Conservation (phyloP, 2,113 vertebrate species). For the Plecotus auritus region DNA sequence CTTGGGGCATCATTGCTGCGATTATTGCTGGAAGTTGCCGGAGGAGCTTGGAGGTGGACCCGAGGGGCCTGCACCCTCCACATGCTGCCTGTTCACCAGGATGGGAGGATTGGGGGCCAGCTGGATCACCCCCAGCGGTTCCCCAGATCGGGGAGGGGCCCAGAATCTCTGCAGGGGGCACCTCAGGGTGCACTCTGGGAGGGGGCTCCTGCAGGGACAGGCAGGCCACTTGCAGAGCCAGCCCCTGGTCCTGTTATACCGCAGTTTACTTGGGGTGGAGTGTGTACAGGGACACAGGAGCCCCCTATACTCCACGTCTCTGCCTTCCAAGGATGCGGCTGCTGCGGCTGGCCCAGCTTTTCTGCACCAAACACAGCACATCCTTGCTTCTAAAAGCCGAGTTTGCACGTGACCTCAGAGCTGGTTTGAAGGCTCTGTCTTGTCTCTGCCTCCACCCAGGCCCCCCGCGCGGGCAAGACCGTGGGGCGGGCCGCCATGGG, state of each 20-base stretch:
- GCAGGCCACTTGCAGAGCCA: not conserved
- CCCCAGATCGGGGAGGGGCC: too few species aligned
- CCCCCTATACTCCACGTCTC: not conserved
- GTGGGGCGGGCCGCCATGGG: fast-evolving
- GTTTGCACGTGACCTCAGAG: not conserved
- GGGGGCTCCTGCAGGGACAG: not conserved
- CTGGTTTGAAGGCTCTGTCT: not conserved
- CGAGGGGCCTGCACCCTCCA: fast-evolving
- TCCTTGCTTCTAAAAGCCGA: not conserved
- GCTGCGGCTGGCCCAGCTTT: not conserved
- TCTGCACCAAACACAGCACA: not conserved
- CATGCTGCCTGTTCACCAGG: not conserved
- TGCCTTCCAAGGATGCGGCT: fast-evolving
- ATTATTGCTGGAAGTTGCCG: fast-evolving
- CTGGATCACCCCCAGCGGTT: not conserved
- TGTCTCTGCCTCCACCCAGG: not conserved
- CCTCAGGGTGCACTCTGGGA: fast-evolving
- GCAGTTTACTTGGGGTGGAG: not conserved
- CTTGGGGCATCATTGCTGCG: fast-evolving
- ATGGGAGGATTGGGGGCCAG: not conserved
- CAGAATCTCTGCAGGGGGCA: not conserved
- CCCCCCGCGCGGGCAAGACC: fast-evolving
- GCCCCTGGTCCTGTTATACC: not conserved
- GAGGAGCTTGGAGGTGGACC: fast-evolving
- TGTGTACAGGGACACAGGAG: fast-evolving